Conservation (phyloP, 2,888 invertebrate species). For the Cremastobaeus sp. region DNA sequence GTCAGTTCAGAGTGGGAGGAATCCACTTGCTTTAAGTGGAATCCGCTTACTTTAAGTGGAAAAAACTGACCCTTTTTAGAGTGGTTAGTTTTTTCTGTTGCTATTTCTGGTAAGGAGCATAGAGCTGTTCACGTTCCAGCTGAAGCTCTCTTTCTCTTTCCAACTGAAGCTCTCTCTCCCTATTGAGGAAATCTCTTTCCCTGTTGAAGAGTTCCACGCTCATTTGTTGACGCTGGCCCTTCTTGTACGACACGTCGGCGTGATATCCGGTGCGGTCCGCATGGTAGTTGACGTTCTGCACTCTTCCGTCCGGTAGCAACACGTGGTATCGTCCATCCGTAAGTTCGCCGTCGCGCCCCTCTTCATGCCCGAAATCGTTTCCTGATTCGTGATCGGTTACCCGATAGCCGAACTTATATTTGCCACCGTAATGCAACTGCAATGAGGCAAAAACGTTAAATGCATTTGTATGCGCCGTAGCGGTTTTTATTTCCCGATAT, state of each 20-base stretch:
- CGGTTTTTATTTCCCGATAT: no score
- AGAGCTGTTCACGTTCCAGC: slow-evolving; percentile 7
- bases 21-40: no score
- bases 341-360: slow-evolving; percentile 83
- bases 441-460: neutral
- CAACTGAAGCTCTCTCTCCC: slow-evolving; percentile 1
- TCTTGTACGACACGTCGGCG: slow-evolving; percentile 84
- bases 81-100: no score
- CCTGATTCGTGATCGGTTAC: slow-evolving; percentile 85
- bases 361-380: slow-evolving; percentile 88
- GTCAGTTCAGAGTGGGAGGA: no score
- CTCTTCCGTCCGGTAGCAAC: slow-evolving; percentile 87
- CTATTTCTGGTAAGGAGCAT: slow-evolving; percentile 7
- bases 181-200: neutral
- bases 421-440: slow-evolving; percentile 81
- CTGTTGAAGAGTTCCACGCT: neutral
- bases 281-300: slow-evolving; percentile 88
- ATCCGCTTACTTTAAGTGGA: no score
- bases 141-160: slow-evolving; percentile 3
- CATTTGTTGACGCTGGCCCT: slow-evolving; percentile 18
- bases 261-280: slow-evolving; percentile 88
- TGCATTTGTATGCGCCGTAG: neutral
- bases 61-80: no score
- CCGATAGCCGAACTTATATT: slow-evolving; percentile 83
- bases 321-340: slow-evolving; percentile 88